Conservation (phyloP, 2,797 vertebrate genomes). For the Acropternis orthonyx region DNA sequence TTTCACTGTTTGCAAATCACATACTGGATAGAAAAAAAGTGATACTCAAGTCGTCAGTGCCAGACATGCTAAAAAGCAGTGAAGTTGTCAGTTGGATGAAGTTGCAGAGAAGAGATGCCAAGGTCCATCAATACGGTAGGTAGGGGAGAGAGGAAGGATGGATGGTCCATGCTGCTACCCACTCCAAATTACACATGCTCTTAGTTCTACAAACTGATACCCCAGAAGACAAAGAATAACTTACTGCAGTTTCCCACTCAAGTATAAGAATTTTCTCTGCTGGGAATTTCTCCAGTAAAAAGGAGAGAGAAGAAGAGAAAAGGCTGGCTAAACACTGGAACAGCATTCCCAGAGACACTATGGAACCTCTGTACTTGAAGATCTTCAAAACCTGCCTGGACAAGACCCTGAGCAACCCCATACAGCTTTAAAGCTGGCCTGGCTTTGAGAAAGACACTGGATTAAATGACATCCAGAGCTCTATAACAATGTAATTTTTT, state of each 20-base stretch:
- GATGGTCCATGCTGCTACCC: background rate
- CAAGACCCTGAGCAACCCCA: background rate
- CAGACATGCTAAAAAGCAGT: slow-evolving; percentile 22
- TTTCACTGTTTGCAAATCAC: slow-evolving; percentile 1
- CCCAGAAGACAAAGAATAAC: background rate
- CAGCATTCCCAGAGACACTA: background rate
- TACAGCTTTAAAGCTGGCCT: background rate
- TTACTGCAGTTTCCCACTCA: background rate
- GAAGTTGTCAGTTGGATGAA: background rate
- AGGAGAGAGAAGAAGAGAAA: background rate
- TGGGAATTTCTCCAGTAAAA: background rate
- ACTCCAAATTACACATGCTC: background rate
- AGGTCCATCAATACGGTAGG: background rate
- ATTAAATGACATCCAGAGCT: background rate
- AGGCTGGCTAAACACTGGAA: background rate
- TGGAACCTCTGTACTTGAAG: background rate
- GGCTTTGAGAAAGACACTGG: background rate
- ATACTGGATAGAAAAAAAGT: background rate
- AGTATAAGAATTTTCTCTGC: background rate
- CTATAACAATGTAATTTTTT: background rate
- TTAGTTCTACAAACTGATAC: background rate
- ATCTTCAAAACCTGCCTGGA: background rate
- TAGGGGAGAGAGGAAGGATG: background rate
- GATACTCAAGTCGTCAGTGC: background rate
- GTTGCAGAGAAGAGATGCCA: background rate